Conservation (phyloP, 1,140 invertebrate genomes). For the Drosophila pandora region DNA sequence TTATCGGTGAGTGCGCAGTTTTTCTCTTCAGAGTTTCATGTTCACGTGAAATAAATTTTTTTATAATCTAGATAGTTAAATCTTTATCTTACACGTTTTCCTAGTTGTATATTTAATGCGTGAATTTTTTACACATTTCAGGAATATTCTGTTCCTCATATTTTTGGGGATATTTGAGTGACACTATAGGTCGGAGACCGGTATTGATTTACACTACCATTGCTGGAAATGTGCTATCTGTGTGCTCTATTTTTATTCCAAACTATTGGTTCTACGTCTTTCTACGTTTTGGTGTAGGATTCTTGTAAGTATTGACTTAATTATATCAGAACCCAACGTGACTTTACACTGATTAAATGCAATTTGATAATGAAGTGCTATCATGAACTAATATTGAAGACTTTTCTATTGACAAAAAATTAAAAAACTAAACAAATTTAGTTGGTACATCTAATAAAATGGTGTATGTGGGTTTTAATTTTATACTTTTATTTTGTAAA, state of each 20-base stretch:
- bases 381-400: not conserved
- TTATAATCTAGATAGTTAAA: not conserved
- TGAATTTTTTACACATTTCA: constrained; percentile 47
- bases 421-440: not conserved
- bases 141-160: constrained; percentile 86
- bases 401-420: too few relatives aligned
- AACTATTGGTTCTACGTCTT: constrained; percentile 85
- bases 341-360: too few relatives aligned
- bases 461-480: not conserved
- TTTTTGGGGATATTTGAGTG: constrained; percentile 90
- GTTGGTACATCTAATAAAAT: not conserved
- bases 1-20: constrained; percentile 66
- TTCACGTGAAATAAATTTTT: constrained; percentile 2
- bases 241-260: constrained; percentile 85
- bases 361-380: not conserved
- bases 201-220: constrained; percentile 84
- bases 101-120: constrained; percentile 16
- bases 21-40: not conserved
- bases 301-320: constrained; percentile 85
- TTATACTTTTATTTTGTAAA: constrained; percentile 3
- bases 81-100: constrained; percentile 24
- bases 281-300: constrained; percentile 85
- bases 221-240: constrained; percentile 70
- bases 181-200: constrained; percentile 86
- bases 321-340: too few relatives aligned